phyloP scores from a whole-genome alignment of 2,797 vertebrate species.

The Philypnodon macrostomus region DNA sequence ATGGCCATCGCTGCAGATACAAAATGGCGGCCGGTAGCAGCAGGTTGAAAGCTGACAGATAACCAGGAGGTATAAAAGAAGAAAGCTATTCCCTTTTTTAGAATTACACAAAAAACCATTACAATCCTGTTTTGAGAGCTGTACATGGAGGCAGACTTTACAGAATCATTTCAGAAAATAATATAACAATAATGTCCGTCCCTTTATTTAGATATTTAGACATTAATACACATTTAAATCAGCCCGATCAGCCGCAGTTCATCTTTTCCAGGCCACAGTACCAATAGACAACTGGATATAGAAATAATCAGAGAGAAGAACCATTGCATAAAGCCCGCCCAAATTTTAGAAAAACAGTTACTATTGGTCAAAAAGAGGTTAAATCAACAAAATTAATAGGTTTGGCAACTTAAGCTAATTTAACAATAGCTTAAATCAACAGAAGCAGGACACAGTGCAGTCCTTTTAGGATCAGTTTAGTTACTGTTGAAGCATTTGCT shows the following conservation, averaged over 20 bases:
- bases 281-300: background rate
- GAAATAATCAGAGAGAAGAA: background rate
- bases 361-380: background rate
- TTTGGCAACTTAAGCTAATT: slow-evolving; percentile 1
- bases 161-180: slow-evolving; percentile 15
- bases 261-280: no score
- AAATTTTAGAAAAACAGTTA: background rate
- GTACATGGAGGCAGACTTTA: slow-evolving; percentile 40
- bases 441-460: background rate
- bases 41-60: slow-evolving; percentile 47
- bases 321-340: background rate
- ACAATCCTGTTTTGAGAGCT: slow-evolving; percentile 64
- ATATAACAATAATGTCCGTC: slow-evolving; percentile 18
- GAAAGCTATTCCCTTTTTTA: slow-evolving; percentile 34
- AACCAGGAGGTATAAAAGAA: slow-evolving; percentile 6
- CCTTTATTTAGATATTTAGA: slow-evolving; percentile 38
- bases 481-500: no score
- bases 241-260: slow-evolving; percentile 4
- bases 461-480: background rate
- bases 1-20: slow-evolving; percentile 61
- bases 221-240: slow-evolving; percentile 14
- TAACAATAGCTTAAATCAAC: background rate
- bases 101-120: slow-evolving; percentile 41
- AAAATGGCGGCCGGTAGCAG: slow-evolving; percentile 62
- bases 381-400: background rate